Percentiles rank a stretch among this genome's conserved stretches.
Conservation (phyloP, 2,888 invertebrate genomes). For the Volucella inflata region DNA sequence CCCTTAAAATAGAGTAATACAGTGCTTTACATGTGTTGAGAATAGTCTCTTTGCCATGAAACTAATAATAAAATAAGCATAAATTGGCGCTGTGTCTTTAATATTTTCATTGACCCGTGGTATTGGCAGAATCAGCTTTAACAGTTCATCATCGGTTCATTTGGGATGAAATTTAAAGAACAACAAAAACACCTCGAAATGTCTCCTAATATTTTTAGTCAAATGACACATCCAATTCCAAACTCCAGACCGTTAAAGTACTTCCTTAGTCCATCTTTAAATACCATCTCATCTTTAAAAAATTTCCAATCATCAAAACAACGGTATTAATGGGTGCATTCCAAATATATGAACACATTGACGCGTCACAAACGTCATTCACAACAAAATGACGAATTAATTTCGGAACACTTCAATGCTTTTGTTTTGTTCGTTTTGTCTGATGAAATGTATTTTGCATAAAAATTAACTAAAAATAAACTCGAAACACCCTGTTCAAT, state of each 20-base stretch:
- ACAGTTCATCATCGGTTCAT: background rate
- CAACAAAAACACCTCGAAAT: background rate
- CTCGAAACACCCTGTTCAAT: slow-evolving; percentile 40
- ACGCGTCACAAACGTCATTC: slow-evolving; percentile 35
- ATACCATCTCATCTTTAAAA: background rate
- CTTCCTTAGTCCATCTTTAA: background rate
- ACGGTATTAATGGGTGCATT: slow-evolving; percentile 6
- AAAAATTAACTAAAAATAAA: slow-evolving; percentile 43
- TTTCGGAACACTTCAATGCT: slow-evolving; percentile 6
- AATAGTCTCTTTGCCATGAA: too few species aligned
- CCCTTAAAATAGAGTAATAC: too few species aligned
- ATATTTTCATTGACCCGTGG: too few species aligned
- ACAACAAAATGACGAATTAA: background rate
- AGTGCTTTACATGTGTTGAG: too few species aligned
- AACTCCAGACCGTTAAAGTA: slow-evolving; percentile 17
- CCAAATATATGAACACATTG: background rate
- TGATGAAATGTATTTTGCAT: slow-evolving; percentile 17
- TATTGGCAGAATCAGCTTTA: too few species aligned
- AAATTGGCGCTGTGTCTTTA: too few species aligned
- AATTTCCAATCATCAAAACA: background rate
- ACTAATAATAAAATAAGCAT: too few species aligned
- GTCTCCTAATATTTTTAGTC: too few species aligned
- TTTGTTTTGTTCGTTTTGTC: background rate
- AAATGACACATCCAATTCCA: background rate
- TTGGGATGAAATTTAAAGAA: background rate